phyloP scores from a whole-genome alignment of 1,140 invertebrate species.

The Charaxes varanes region DNA sequence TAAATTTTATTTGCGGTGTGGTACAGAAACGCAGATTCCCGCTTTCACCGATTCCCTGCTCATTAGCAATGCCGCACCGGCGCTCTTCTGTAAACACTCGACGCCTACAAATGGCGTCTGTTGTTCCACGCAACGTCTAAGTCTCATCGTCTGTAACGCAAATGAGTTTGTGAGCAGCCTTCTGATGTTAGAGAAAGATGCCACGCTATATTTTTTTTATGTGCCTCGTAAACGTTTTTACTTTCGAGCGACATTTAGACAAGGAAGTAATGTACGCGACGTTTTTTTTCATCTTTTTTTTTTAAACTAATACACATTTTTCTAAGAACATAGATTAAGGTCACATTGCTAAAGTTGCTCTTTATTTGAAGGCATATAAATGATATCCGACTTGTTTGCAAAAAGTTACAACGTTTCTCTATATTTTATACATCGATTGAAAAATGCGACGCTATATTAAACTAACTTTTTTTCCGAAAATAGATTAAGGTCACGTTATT shows the following conservation, averaged over 20 bases:
- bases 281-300: too few species aligned
- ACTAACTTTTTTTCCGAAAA: too few species aligned
- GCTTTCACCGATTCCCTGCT: constrained; percentile 50
- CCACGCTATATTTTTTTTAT: constrained; percentile 11
- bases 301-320: too few species aligned
- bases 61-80: constrained; percentile 52
- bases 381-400: too few species aligned
- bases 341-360: too few species aligned
- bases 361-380: too few species aligned
- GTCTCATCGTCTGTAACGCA: constrained; percentile 10
- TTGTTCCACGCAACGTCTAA: constrained; percentile 24
- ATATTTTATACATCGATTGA: too few species aligned
- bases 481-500: too few species aligned
- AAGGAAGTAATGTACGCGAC: too few species aligned
- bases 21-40: constrained; percentile 13
- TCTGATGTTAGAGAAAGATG: constrained; percentile 19
- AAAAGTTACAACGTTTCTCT: too few species aligned
- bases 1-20: constrained; percentile 6
- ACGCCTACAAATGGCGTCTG: constrained; percentile 50
- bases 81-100: constrained; percentile 54
- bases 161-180: constrained; percentile 33
- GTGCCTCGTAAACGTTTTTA: constrained; percentile 4
- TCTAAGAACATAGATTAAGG: too few species aligned
- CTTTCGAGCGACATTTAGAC: neutral
- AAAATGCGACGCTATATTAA: too few species aligned